Evolutionary conservation across 1,140 invertebrate genomes (phyloP).

Genomic region (Bombus pyrosoma): DNA sequence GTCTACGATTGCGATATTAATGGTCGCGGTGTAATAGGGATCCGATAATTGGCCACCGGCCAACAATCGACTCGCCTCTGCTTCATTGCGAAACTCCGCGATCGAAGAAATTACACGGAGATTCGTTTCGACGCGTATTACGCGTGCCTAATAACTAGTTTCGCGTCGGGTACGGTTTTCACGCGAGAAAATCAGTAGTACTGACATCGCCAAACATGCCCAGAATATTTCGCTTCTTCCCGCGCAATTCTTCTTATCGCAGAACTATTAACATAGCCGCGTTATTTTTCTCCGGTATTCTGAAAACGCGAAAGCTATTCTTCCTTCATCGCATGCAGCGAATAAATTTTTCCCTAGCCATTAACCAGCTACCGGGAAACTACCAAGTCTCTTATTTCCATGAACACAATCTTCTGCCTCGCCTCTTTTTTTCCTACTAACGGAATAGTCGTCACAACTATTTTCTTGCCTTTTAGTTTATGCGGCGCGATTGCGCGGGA

Average conservation of each 20-base stretch:
- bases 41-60: constrained; percentile 45
- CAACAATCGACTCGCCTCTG: constrained; percentile 41
- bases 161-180: not conserved
- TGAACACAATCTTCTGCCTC: not conserved
- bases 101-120: not conserved
- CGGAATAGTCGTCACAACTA: not conserved
- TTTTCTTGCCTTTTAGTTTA: not conserved
- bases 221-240: not conserved
- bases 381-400: not conserved
- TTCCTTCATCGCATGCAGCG: not conserved
- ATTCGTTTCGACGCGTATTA: not conserved
- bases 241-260: not conserved
- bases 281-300: not conserved
- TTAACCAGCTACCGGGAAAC: not conserved
- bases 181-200: not conserved
- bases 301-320: constrained; percentile 20
- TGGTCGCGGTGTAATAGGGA: constrained; percentile 45
- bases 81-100: constrained; percentile 38
- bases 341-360: constrained; percentile 14
- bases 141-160: not conserved
- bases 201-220: not conserved
- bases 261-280: constrained; percentile 2
- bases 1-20: constrained; percentile 56
- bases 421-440: no score
- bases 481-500: no score